Evolutionary conservation across 2,113 vertebrate genomes (phyloP).

Genomic region (Lynx canadensis): DNA sequence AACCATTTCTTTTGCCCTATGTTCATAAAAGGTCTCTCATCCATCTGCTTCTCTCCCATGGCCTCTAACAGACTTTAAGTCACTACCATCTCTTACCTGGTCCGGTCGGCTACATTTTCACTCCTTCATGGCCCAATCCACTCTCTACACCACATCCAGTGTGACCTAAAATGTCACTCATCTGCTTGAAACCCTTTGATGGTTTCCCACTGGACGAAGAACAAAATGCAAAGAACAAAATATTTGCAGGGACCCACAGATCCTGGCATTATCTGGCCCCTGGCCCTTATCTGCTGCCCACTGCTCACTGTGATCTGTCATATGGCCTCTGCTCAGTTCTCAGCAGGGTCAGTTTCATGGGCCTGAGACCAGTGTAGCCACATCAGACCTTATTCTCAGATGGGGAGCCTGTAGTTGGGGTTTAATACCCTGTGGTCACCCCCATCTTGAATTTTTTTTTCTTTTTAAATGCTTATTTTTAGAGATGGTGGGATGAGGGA

Average conservation of each 20-base stretch:
- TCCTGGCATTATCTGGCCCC: not conserved
- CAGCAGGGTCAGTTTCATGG: not conserved
- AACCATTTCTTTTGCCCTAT: not conserved
- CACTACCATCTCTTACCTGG: not conserved
- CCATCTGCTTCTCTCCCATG: not conserved
- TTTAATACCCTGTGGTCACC: not conserved
- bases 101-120: not conserved
- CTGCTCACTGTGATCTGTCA: accelerated
- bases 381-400: not conserved
- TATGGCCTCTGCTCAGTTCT: not conserved
- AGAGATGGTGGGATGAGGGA: too few relatives aligned
- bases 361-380: too few relatives aligned
- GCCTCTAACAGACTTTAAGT: not conserved
- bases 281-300: not conserved
- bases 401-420: not conserved
- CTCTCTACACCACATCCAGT: not conserved
- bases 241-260: not conserved
- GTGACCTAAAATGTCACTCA: not conserved
- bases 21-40: not conserved
- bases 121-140: not conserved
- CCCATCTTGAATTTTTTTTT: not conserved
- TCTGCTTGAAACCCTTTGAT: not conserved
- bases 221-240: not conserved
- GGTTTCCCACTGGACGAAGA: not conserved
- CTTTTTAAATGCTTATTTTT: not conserved